phyloP scores from a whole-genome alignment of 2,888 invertebrate genomes.

The Trilocha varians region DNA sequence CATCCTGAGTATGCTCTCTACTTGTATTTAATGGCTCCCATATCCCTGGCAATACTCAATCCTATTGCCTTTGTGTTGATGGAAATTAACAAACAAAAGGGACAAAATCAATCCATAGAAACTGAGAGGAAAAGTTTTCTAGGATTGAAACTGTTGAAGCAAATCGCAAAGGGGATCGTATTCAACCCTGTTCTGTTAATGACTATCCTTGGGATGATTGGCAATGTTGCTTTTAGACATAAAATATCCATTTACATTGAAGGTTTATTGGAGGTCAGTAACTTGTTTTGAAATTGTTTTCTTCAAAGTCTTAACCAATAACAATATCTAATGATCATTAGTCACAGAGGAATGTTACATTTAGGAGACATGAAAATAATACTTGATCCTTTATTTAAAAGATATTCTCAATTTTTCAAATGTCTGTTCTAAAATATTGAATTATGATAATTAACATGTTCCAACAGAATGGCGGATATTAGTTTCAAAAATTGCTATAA shows the following conservation, averaged over 20 bases:
- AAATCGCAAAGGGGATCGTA: conserved; percentile 80
- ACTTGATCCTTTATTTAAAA: too few relatives aligned
- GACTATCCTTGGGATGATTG: conserved; percentile 92
- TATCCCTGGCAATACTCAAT: conserved; percentile 92
- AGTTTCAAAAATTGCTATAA: too few relatives aligned
- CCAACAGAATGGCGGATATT: too few relatives aligned
- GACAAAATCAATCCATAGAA: conserved; percentile 24
- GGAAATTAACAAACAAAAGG: conserved; percentile 81
- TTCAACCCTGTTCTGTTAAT: conserved; percentile 93
- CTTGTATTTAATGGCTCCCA: conserved; percentile 94
- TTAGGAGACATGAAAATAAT: too few relatives aligned
- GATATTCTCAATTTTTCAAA: background rate
- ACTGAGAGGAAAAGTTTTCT: conserved; percentile 31
- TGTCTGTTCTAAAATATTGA: background rate
- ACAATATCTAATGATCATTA: too few relatives aligned
- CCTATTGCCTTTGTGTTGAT: conserved; percentile 92
- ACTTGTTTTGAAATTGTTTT: background rate
- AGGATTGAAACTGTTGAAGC: conserved; percentile 48
- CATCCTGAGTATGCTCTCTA: conserved; percentile 94
- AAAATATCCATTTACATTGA: conserved; percentile 82
- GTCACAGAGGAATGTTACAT: too few relatives aligned
- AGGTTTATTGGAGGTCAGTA: conserved; percentile 80
- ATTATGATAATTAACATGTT: background rate
- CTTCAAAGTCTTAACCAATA: too few relatives aligned
- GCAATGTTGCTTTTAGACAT: conserved; percentile 86